phyloP scores from a whole-genome alignment of 1,140 invertebrate genomes.

The Lutraria rhynchaena region DNA sequence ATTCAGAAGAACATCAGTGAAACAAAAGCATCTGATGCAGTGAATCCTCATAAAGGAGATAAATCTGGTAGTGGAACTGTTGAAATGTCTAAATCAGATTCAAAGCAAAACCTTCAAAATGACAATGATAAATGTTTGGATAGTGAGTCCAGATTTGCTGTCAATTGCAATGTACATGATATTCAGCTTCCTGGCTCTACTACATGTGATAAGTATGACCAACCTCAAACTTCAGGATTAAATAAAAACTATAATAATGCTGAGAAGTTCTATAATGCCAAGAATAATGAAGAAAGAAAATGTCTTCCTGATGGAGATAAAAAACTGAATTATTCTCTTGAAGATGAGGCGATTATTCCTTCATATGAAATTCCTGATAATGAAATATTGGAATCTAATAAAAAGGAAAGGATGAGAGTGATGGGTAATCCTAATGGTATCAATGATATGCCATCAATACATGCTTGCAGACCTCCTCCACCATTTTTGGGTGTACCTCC shows the following conservation, averaged over 20 bases:
- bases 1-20: not conserved
- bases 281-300: not conserved
- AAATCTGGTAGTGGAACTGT: not conserved
- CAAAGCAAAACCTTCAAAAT: too few relatives aligned
- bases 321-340: too few relatives aligned
- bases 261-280: too few relatives aligned
- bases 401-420: not conserved
- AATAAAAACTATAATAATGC: not conserved
- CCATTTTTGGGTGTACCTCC: not conserved
- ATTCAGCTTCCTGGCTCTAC: too few relatives aligned
- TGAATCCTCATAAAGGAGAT: not conserved
- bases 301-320: not conserved
- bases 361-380: conserved; percentile 20
- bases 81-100: not conserved
- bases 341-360: too few relatives aligned
- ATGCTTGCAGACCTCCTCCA: not conserved
- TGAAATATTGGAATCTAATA: conserved; percentile 2
- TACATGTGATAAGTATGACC: too few relatives aligned
- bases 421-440: not conserved
- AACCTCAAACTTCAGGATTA: not conserved
- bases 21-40: not conserved
- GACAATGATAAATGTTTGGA: not conserved
- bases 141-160: not conserved
- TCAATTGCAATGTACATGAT: too few relatives aligned
- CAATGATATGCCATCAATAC: too few relatives aligned